A percentile compares a stretch with the other conserved stretches of the same genome.
Conservation (phyloP, 2,797 vertebrate species). For the Gallinago nigripennis region DNA sequence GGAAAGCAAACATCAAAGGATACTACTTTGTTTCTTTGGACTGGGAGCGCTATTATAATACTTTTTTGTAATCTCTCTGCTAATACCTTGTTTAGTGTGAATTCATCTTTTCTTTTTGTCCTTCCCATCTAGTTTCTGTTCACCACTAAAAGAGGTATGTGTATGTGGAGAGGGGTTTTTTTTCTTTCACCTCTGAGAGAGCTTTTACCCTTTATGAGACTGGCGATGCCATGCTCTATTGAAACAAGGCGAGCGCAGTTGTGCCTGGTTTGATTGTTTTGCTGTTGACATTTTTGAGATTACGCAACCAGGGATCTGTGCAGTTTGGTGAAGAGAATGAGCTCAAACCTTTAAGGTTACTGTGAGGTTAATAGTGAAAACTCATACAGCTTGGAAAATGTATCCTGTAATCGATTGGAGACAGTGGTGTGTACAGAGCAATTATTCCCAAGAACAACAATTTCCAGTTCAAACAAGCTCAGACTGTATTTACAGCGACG, state of each 20-base stretch:
- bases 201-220: background rate
- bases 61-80: background rate
- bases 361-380: background rate
- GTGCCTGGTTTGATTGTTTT: background rate
- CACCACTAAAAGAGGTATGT: background rate
- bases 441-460: background rate
- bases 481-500: constrained; percentile 4
- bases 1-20: background rate
- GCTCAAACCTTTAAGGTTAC: background rate
- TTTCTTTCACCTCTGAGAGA: background rate
- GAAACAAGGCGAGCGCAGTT: background rate
- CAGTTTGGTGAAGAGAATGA: background rate
- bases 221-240: background rate
- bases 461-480: constrained; percentile 51
- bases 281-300: constrained; percentile 18
- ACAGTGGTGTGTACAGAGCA: background rate
- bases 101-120: background rate
- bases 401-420: background rate
- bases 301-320: background rate
- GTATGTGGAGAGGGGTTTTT: background rate
- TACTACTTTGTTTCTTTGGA: background rate
- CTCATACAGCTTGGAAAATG: background rate
- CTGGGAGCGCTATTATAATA: background rate
- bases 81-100: background rate
- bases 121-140: background rate